Percentiles rank a stretch among this genome's conserved stretches.
These are phyloP conservation scores for Spialia ferax DNA, from an alignment of 2,888 invertebrate species.

Conservation along the genomic window DNA sequence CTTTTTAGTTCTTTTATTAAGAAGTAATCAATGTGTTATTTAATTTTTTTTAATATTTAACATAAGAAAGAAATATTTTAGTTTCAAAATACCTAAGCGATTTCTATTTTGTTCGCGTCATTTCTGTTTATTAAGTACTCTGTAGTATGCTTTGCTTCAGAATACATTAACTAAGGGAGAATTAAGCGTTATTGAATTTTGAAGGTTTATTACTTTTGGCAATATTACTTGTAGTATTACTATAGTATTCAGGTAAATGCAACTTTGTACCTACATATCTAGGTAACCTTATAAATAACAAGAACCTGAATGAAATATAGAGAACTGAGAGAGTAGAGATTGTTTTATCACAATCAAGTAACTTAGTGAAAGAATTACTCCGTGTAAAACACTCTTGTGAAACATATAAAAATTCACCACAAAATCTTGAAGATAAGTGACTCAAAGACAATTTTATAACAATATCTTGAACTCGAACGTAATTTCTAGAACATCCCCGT, in stretches of 20 bases:
- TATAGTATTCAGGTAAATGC: too few species aligned
- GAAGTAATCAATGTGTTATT: too few species aligned
- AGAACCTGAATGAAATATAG: too few species aligned
- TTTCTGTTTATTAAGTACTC: background rate
- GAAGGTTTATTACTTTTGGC: background rate
- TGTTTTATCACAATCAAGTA: too few species aligned
- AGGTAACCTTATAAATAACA: too few species aligned
- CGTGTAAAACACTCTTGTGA: too few species aligned
- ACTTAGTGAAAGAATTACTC: too few species aligned
- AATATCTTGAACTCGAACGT: background rate
- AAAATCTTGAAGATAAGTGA: too few species aligned
- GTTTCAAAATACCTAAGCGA: background rate
- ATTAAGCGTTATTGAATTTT: constrained; percentile 12
- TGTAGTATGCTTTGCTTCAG: constrained; percentile 8
- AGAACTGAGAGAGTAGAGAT: too few species aligned
- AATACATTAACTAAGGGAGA: constrained; percentile 4
- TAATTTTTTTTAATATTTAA: too few species aligned
- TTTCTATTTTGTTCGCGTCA: background rate
- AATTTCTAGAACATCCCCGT: background rate
- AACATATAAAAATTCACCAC: background rate
- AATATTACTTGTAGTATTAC: background rate
- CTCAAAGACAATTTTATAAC: background rate
- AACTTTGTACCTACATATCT: background rate
- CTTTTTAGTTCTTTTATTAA: too few species aligned
- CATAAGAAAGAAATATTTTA: background rate